Evolutionary conservation across 2,797 vertebrate genomes (phyloP), one percentile per base, ranked within the genome.

Genomic region (Dipus sagitta): DNA sequence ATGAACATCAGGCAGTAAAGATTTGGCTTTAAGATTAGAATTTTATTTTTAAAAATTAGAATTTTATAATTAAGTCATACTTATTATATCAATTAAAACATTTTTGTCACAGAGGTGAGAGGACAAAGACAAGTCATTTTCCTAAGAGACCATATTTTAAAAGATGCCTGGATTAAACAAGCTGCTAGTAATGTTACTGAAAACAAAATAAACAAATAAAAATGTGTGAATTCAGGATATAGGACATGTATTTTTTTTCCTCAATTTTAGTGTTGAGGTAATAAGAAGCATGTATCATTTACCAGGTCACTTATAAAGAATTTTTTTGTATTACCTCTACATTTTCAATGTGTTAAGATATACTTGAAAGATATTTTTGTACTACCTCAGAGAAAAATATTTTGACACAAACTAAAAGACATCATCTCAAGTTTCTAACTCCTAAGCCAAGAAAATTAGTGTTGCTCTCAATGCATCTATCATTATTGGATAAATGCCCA

Each of bases 331-430:
- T 85, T 26, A 87, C 70, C 32, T 47, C 52, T 86, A 92, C 26
- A 72, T 28, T 87, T 78, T 6, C 67, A 91, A 76, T 20, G 26
- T 78, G 26, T 52, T 83, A 77, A 93, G 54, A 26, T 94, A 67
- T 58, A 74, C 23, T 38, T 70, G 47, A 92, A 72, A 93, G 74
- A 42, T 20, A 75, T 81, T 92, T 96, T 86, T 91, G 28, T 2
- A 87, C 67, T 32, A 58, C 8, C 81, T 4, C 30, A 88, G 26
- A 88, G 47, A 93, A 86, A 93, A 87, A 47, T 34, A 91, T 90
- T 94, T 91, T 91, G 47, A 76, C 58, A 94, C 30, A 76, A 65
- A 77, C 54, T 93, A 82, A 93, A 94, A 96, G 95, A 54, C 32
- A 79, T 68, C 30, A 82, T 14, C 42, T 68, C 32, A 92, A 80